Evolutionary conservation across 2,113 vertebrate species (phyloP).

Genomic region (Python bivittatus): DNA sequence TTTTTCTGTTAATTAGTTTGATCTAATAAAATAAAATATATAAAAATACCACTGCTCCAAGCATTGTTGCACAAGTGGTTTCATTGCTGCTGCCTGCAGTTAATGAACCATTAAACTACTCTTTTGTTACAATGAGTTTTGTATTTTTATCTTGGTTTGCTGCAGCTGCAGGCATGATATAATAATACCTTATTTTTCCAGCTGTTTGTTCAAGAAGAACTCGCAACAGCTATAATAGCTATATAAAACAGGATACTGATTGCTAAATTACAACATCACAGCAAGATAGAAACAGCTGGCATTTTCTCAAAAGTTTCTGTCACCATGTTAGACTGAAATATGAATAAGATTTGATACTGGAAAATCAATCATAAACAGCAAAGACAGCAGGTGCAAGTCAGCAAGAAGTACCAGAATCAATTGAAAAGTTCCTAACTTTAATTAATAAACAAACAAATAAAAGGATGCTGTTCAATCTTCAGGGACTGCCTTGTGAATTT

Average conservation of each 20-base stretch:
- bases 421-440: conserved; percentile 51
- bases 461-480: conserved; percentile 50
- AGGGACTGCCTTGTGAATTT: conserved; percentile 54
- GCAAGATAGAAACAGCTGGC: background rate
- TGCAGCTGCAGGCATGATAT: background rate
- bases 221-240: background rate
- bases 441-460: conserved; percentile 30
- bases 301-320: conserved; percentile 28
- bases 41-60: background rate
- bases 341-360: conserved; percentile 25
- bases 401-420: conserved; percentile 41
- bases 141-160: background rate
- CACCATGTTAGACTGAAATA: conserved; percentile 34
- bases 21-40: no score
- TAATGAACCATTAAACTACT: background rate
- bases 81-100: background rate
- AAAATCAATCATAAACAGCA: conserved; percentile 54
- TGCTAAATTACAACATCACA: conserved; percentile 16
- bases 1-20: no score
- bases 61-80: background rate
- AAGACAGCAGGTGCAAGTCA: conserved; percentile 45
- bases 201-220: background rate
- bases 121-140: background rate
- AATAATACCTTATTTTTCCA: background rate
- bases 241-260: background rate